phyloP scores from a whole-genome alignment of 2,797 vertebrate genomes.

The Alauda arvensis region DNA sequence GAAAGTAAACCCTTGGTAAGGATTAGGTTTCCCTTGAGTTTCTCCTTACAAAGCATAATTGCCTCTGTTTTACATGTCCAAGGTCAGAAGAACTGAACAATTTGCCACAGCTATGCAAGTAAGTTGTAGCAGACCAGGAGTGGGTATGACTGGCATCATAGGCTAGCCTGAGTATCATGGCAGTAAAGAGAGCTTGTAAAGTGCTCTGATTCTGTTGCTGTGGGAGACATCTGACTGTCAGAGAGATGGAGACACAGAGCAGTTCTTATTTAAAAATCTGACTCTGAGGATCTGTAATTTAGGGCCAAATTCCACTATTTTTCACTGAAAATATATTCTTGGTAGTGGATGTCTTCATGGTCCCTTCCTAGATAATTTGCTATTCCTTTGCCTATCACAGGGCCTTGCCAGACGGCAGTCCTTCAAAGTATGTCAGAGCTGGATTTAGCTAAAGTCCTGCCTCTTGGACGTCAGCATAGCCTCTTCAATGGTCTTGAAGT shows the following conservation, averaged over 20 bases:
- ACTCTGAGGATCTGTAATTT: background rate
- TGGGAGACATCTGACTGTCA: background rate
- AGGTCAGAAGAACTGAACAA: background rate
- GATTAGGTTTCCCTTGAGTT: background rate
- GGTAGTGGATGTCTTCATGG: background rate
- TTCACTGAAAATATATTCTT: background rate
- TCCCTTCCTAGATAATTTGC: background rate
- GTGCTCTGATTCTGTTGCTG: background rate
- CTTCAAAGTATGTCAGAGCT: slow-evolving; percentile 75
- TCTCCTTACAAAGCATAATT: background rate
- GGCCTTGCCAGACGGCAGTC: slow-evolving; percentile 82
- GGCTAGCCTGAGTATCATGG: background rate
- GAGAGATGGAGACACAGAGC: background rate
- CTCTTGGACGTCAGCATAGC: slow-evolving; percentile 92
- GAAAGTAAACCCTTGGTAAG: background rate
- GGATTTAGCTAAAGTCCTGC: slow-evolving; percentile 81
- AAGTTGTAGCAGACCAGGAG: background rate
- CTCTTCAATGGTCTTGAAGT: slow-evolving; percentile 87
- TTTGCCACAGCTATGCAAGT: background rate
- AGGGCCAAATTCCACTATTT: background rate
- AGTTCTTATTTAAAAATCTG: background rate
- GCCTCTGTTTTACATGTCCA: background rate
- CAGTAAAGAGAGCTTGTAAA: background rate
- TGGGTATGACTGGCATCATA: background rate
- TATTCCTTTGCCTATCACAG: slow-evolving; percentile 57